Evolutionary conservation across 1,140 invertebrate species (phyloP), one percentile per base, ranked within the genome.

Genomic region (Onthophagus taurus): DNA sequence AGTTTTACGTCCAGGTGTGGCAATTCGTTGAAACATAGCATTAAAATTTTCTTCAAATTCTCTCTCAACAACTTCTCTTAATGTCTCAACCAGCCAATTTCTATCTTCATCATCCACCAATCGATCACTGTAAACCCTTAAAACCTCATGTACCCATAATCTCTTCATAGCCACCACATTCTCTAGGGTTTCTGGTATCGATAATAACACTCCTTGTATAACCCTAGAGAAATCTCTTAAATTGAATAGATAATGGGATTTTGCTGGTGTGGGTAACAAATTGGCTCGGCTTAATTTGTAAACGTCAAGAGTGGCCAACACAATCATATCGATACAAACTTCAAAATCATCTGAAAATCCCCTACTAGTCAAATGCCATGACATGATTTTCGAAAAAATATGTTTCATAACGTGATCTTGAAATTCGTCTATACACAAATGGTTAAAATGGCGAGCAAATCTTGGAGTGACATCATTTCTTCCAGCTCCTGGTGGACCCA

Each of bases 271-370:
- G 4, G 94, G 92, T 31, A 96, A 65, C 14, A 97, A 70, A 70
- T 88, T 83, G 6, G 69, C 55, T 50, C 88, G 75, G 47, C 89
- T 86, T 54, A 82, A 68, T 60, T 92, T 90, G 64, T 96, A 96
- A 2, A 97, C 74, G 39, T 83, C 76, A 31, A 97, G 65, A 3
- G 92, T 96, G 0, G 85, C 89, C 16, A 71, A 59, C 1, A 97
- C 89, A 33, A 97, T 75, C 67, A 96, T 82, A 49, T 91, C 82
- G 34, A 94, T 88, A 53, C 85, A 89, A 0, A 88, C 83, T 72
- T 94, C 89, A 66, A 97, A 97, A 45, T 95, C 91, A 66, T 92
- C 93, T 30, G 86, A 85, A 69, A 97, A 97, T 29, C 91, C 91
- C 81, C 81, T 80, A 1, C 85, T 86, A 60, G 91, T 88, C 42